These are phyloP conservation scores for Azemiops feae DNA, from an alignment of 2,113 vertebrate species.

Conservation along the genomic window DNA sequence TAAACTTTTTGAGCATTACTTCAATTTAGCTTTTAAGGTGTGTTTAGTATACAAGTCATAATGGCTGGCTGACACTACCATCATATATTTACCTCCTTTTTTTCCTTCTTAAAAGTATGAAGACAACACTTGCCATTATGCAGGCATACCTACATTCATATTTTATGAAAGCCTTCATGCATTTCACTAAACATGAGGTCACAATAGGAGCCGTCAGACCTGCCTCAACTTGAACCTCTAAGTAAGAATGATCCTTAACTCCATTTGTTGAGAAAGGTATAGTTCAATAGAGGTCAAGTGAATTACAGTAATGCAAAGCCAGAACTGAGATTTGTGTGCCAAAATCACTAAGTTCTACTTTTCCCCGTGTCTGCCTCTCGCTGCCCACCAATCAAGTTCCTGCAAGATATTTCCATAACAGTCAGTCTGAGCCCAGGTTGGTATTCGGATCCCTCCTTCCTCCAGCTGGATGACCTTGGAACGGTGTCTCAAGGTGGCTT, in stretches of 20 bases:
- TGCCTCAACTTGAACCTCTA: no score
- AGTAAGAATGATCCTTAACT: no score
- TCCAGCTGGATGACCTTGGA: no score
- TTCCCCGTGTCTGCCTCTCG: no score
- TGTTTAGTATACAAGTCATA: not conserved
- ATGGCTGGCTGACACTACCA: not conserved
- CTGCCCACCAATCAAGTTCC: no score
- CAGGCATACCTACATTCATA: not conserved
- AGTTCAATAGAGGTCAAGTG: not conserved
- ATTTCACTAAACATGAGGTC: not conserved
- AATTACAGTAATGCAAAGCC: not conserved
- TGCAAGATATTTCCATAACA: no score
- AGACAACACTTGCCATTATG: not conserved
- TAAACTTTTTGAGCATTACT: not conserved
- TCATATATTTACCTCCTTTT: not conserved
- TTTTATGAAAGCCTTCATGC: not conserved
- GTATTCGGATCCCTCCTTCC: no score
- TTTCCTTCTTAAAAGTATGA: not conserved
- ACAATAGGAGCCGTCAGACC: not conserved
- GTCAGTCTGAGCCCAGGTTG: no score
- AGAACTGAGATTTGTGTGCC: not conserved
- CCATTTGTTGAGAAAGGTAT: not conserved
- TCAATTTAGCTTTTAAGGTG: not conserved
- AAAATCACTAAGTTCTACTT: not conserved
- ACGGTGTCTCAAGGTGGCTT: no score